Conservation (phyloP, 2,113 vertebrate species). For the Scomber colias region DNA sequence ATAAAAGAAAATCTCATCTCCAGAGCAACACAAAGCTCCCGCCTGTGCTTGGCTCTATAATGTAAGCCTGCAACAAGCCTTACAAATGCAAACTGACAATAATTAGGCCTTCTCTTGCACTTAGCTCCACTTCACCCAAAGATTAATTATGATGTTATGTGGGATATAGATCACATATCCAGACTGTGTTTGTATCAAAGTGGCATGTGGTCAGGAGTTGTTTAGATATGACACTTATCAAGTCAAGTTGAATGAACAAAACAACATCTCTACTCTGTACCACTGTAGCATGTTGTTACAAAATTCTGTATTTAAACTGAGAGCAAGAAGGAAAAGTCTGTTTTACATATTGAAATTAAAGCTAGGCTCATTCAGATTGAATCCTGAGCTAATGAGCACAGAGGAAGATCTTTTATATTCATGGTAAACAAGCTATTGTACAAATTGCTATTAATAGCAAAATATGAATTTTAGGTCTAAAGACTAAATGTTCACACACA, state of each 20-base stretch:
- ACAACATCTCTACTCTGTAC: neutral
- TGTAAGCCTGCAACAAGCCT: neutral
- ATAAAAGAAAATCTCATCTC: neutral
- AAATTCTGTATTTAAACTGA: neutral
- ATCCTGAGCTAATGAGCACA: too few species aligned
- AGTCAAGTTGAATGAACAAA: neutral
- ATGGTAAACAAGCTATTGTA: too few species aligned
- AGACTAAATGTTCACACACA: too few species aligned
- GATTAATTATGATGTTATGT: conserved; percentile 4
- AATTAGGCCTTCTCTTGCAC: neutral
- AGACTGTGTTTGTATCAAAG: neutral
- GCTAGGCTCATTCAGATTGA: too few species aligned
- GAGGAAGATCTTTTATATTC: too few species aligned
- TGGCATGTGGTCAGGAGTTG: neutral
- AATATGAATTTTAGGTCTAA: neutral
- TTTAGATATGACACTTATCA: neutral
- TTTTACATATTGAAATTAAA: too few species aligned
- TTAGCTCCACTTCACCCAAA: neutral
- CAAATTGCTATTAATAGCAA: too few species aligned
- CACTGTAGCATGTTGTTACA: neutral
- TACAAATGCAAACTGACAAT: neutral
- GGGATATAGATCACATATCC: conserved; percentile 1
- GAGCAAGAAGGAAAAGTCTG: neutral
- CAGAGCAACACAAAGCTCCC: conserved; percentile 2
- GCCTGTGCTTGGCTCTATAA: neutral